Conservation (phyloP, 2,888 invertebrate species). For the Drosophila robusta region DNA sequence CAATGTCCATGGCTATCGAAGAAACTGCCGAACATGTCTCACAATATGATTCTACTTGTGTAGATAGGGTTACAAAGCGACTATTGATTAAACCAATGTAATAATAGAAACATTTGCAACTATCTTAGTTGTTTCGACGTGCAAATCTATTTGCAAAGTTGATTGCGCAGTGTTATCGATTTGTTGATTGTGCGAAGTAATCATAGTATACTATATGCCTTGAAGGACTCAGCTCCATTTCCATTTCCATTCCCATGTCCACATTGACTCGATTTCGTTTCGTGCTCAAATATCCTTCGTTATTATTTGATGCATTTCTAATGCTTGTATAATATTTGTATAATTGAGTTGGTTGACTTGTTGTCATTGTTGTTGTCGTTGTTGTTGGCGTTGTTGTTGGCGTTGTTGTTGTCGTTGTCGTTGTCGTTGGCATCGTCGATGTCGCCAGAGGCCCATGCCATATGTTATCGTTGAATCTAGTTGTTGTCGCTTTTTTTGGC, state of each 20-base stretch:
- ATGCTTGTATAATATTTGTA: slow-evolving; percentile 75
- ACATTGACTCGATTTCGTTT: slow-evolving; percentile 38
- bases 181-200: slow-evolving; percentile 30
- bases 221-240: slow-evolving; percentile 16
- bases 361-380: slow-evolving; percentile 3
- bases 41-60: background rate
- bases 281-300: slow-evolving; percentile 75
- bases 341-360: slow-evolving; percentile 70
- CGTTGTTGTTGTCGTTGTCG: slow-evolving; percentile 11
- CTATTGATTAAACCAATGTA: slow-evolving; percentile 30
- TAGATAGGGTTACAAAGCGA: slow-evolving; percentile 28
- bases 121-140: slow-evolving; percentile 13
- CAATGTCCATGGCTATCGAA: slow-evolving; percentile 20
- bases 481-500: slow-evolving; percentile 11
- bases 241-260: slow-evolving; percentile 14
- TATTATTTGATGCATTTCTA: slow-evolving; percentile 76
- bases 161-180: slow-evolving; percentile 56
- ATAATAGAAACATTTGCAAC: slow-evolving; percentile 18
- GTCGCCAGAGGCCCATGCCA: slow-evolving; percentile 48
- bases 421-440: slow-evolving; percentile 54
- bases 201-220: slow-evolving; percentile 15
- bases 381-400: slow-evolving; percentile 18
- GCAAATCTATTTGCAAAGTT: slow-evolving; percentile 34
- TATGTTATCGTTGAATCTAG: slow-evolving; percentile 38
- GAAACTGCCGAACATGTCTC: slow-evolving; percentile 9